These are phyloP conservation scores for Charadrius vociferus DNA, from an alignment of 2,113 vertebrate genomes.

Conservation along the genomic window DNA sequence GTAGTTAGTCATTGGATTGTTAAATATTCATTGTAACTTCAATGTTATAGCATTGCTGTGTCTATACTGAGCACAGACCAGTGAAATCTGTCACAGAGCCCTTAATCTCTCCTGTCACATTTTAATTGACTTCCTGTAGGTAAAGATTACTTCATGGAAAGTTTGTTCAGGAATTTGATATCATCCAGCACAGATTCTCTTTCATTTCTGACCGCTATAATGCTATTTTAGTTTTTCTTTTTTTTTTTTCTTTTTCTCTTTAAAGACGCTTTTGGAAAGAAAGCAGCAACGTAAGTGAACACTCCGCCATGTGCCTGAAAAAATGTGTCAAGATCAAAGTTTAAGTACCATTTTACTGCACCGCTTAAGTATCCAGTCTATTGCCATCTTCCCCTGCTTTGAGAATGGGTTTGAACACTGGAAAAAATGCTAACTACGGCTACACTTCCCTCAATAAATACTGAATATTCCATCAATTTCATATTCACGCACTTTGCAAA, in stretches of 20 bases:
- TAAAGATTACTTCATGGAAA: slow-evolving; percentile 89
- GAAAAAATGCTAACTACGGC: not conserved
- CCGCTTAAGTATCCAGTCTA: not conserved
- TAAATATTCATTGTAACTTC: slow-evolving; percentile 87
- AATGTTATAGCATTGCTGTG: slow-evolving; percentile 80
- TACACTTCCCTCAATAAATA: not conserved
- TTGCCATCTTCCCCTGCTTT: not conserved
- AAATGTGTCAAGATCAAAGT: slow-evolving; percentile 17
- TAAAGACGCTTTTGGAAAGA: slow-evolving; percentile 22
- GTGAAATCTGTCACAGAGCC: slow-evolving; percentile 85
- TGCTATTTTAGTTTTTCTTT: not conserved
- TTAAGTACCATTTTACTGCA: slow-evolving; percentile 50
- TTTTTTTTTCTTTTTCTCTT: not conserved
- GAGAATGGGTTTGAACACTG: not conserved
- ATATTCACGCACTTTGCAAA: not conserved
- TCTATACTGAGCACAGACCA: slow-evolving; percentile 80
- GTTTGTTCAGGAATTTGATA: slow-evolving; percentile 81
- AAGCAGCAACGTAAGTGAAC: not conserved
- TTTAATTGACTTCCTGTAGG: slow-evolving; percentile 96
- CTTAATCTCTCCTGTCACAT: slow-evolving; percentile 92
- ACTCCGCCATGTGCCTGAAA: not conserved
- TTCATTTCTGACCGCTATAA: not conserved
- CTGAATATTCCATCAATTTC: not conserved
- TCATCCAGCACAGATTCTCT: slow-evolving; percentile 39
- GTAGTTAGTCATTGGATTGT: slow-evolving; percentile 85